Base-by-base conservation (phyloP, 1,140 invertebrate species). In the Drosophila elegans region DNA sequence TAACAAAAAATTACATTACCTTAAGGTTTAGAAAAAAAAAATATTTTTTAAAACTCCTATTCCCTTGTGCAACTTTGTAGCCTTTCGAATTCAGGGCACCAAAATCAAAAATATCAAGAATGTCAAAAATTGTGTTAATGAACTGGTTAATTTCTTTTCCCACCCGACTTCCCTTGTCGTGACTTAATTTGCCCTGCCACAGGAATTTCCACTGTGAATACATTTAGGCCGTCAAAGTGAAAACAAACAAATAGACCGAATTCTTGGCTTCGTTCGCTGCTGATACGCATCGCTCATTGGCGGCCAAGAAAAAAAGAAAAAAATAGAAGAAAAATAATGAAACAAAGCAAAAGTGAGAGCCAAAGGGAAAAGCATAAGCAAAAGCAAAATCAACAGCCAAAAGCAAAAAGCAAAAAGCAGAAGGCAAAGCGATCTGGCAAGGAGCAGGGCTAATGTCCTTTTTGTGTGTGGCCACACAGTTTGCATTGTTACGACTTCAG, bases 361-460 rank as follows among this genome's bases (percentile, higher is more conserved):
- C 16, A n/a, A 34, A 21, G 53, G 16, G n/a, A 60, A 48, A 34
- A n/a, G 36, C 44, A 38, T 11, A 39, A 27, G 34, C 60, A 66
- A 11, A 51, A 11, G 45, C 45, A 48, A 3, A n/a, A 48, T 25
- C 25, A 48, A 48, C 25, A 27, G 45, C 45, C 46, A 49, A 32
- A 13, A 21, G 44, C 44, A 13, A 57, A 7, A 12, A 25, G 39
- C 57, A 51, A 12, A 42, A 16, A 48, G 44, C 44, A 41, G 12
- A 46, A 25, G 25, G n/a, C 46, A 32, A 13, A 13, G 21, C 21
- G 46, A 29, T 7, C 25, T 5, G n/a, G 3, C 0, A 13, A 49
- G 45, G 38, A 74, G 74, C 66, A 54, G 34, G 55, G 78, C 82
- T 86, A 81, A 86, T 81, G 82, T 81, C 74, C 82, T 78, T 75